Base-by-base conservation (phyloP, 2,797 vertebrate genomes). In the Arctocebus calabarensis region DNA sequence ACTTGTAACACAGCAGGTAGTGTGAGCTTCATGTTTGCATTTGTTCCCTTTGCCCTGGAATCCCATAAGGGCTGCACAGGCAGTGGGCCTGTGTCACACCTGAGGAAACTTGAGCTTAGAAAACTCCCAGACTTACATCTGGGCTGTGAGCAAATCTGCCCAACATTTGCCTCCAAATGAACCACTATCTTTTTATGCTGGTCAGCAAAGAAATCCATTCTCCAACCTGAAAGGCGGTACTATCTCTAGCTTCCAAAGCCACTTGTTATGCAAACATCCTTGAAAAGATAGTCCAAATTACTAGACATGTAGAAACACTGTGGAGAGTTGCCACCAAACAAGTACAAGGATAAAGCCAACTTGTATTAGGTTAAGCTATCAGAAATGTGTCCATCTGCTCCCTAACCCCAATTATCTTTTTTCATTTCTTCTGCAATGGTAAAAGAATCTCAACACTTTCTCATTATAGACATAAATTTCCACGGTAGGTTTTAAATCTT, bases 401-500 rank as follows among this genome's bases (percentile, higher is more conserved):
- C 45, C 57, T 59, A 83, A 13, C 7, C 40, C 45, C n/a, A 45
- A 40, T 87, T 83, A 19, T 86, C n/a, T 14, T 85, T 52, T 68
- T 52, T 14, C 52, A 93, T 93, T 78, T 61, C 34, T 73, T 91
- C 78, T 92, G 29, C 32, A 84, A 83, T 91, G 37, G 32, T 66
- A 88, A 79, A 90, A 88, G n/a, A 93, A 87, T 82, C 37, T 77
- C 64, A 97, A 57, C 55, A 43, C 64, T 92, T 78, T 55, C 17
- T 96, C 68, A 82, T 77, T 93, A 22, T 45, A 87, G 32, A 12
- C 48, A 89, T 95, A 66, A 64, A 70, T 82, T 93, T 93, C 62
- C n/a, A 79, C 25, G 64, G 59, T 34, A 87, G 17, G 10, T 91
- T 96, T 91, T 81, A 90, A 94, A 73, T 91, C 37, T 94, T 94